These are phyloP conservation scores for Miichthys miiuy DNA, from an alignment of 2,797 vertebrate species.

Conservation along the genomic window DNA sequence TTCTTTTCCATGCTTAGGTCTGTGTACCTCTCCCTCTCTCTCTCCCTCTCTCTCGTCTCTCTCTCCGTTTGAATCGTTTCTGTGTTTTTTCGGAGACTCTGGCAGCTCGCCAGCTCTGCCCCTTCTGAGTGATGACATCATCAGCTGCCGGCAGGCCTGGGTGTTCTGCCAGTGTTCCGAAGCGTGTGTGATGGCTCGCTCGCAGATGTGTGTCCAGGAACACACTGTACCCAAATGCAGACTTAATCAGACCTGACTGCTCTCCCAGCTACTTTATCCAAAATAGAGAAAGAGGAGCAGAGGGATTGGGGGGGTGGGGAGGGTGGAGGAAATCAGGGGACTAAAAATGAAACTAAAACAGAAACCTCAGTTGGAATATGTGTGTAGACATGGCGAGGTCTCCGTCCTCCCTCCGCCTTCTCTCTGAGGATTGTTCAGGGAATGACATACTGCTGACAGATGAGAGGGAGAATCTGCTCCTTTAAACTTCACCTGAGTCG, in stretches of 20 bases:
- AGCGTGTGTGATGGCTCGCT: conserved; percentile 99
- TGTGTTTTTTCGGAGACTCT: conserved; percentile 79
- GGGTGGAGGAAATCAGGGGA: conserved; percentile 38
- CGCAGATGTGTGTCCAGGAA: conserved; percentile 99
- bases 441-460: conserved; percentile 77
- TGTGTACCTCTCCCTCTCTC: conserved; percentile 59
- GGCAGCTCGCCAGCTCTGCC: conserved; percentile 88
- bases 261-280: conserved; percentile 94
- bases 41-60: conserved; percentile 30
- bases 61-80: conserved; percentile 74
- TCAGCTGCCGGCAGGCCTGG: conserved; percentile 98
- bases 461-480: conserved; percentile 63
- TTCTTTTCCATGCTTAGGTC: conserved; percentile 68
- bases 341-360: conserved; percentile 85
- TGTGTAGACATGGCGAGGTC: conserved; percentile 71
- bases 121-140: conserved; percentile 98
- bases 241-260: conserved; percentile 99
- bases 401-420: conserved; percentile 61
- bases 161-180: conserved; percentile 99
- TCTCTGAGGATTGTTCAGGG: conserved; percentile 62
- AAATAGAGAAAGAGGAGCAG: conserved; percentile 81
- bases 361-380: conserved; percentile 75
- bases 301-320: conserved; percentile 9
- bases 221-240: conserved; percentile 99
- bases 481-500: conserved; percentile 78